Conservation (phyloP, 2,113 vertebrate species). For the Vidua chalybeata region DNA sequence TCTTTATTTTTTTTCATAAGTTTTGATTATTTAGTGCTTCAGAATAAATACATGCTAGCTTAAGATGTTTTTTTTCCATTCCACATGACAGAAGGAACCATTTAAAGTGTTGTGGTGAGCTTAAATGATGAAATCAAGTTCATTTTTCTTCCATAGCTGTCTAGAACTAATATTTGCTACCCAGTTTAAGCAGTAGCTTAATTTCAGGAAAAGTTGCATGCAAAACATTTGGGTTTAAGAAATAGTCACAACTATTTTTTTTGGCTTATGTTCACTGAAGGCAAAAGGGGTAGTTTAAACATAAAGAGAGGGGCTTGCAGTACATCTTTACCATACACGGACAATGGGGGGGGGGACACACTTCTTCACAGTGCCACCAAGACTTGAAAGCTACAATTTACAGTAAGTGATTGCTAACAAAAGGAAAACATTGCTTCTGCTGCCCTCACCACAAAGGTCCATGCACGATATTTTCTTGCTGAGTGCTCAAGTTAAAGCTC, state of each 20-base stretch:
- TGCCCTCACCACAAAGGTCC: conserved; percentile 18
- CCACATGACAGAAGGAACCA: conserved; percentile 36
- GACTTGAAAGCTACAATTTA: conserved; percentile 21
- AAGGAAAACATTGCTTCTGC: conserved; percentile 33
- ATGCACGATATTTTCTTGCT: not conserved
- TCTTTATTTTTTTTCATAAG: conserved; percentile 37
- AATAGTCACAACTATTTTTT: conserved; percentile 12
- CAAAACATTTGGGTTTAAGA: conserved; percentile 25
- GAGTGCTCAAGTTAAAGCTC: conserved; percentile 42
- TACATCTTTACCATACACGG: not conserved
- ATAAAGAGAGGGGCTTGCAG: not conserved
- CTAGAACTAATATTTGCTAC: conserved; percentile 57
- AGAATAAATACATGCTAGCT: conserved; percentile 1
- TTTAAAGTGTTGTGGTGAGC: conserved; percentile 51
- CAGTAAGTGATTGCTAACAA: not conserved
- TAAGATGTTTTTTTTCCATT: conserved; percentile 4
- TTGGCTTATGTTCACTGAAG: not conserved
- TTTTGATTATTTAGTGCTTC: conserved; percentile 34
- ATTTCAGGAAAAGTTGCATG: not conserved
- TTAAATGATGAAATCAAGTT: conserved; percentile 41
- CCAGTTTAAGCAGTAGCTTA: conserved; percentile 34
- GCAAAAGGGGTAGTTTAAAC: not conserved
- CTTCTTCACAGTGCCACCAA: not conserved
- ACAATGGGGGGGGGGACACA: not conserved
- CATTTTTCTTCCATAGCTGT: conserved; percentile 6